Percentiles rank a stretch among this genome's conserved stretches.
phyloP scores from a whole-genome alignment of 2,888 invertebrate genomes.

The Rhogogaster chlorosoma region DNA sequence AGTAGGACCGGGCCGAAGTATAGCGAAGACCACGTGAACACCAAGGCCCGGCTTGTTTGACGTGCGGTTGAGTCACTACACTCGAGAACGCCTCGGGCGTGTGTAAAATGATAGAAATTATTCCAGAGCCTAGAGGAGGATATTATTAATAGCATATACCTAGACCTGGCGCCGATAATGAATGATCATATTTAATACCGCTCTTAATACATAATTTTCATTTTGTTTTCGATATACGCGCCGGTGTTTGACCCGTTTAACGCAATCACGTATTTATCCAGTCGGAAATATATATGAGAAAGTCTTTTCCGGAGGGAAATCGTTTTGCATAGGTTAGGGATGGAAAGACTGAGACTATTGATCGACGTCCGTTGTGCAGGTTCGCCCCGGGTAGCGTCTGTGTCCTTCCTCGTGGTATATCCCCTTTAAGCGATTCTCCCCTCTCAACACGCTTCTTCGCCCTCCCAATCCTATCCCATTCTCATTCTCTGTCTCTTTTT shows the following conservation, averaged over 20 bases:
- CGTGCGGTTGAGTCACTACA: not conserved
- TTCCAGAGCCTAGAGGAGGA: not conserved
- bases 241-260: not conserved
- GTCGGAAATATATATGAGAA: not conserved
- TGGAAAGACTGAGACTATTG: conserved; percentile 15
- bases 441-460: not conserved
- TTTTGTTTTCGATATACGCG: not conserved
- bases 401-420: not conserved
- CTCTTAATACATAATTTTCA: not conserved
- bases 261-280: not conserved
- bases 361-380: conserved; percentile 8
- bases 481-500: not conserved
- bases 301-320: not conserved
- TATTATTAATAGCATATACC: not conserved
- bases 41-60: not conserved
- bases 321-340: conserved; percentile 43
- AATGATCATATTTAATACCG: not conserved
- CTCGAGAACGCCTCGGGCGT: not conserved
- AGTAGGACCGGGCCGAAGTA: not conserved
- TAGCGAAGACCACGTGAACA: not conserved
- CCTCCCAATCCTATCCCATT: not conserved
- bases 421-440: conserved; percentile 41
- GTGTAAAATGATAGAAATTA: not conserved
- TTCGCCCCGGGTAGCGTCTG: not conserved
- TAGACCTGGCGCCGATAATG: not conserved